Evolutionary conservation across 2,888 invertebrate genomes (phyloP).

Genomic region (Callinectes sapidus): DNA sequence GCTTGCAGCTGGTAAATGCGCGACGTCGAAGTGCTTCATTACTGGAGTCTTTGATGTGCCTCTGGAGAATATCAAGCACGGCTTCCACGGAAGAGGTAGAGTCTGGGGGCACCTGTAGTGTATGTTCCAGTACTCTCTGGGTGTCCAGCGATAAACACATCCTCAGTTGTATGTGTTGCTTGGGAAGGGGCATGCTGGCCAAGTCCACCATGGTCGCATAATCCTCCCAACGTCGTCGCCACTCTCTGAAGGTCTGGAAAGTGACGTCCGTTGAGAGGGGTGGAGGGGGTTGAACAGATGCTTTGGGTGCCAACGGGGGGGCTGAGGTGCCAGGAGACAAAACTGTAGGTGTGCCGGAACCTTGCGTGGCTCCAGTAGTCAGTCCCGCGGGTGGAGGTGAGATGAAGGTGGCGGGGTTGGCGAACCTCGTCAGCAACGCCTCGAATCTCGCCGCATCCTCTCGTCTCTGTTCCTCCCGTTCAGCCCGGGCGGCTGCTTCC

Average conservation of each 20-base stretch:
- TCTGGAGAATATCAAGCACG: background rate
- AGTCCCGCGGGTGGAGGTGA: no score
- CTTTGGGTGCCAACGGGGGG: background rate
- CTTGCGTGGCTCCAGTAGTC: no score
- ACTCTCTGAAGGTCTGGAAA: background rate
- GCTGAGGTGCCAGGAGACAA: no score
- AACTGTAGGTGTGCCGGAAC: no score
- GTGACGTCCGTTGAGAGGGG: background rate
- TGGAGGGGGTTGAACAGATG: background rate
- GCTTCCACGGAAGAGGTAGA: background rate
- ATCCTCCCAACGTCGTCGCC: background rate
- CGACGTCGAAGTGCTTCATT: background rate
- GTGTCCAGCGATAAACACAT: background rate
- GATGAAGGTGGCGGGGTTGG: no score
- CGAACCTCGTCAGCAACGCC: no score
- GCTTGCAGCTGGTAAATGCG: background rate
- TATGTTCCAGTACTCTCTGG: background rate
- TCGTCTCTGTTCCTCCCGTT: no score
- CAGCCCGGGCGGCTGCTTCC: no score
- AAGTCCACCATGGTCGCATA: background rate
- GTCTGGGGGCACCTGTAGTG: background rate
- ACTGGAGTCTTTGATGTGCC: background rate
- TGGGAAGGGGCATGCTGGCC: background rate
- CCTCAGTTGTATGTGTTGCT: background rate
- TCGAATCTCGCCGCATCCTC: no score